Percentiles rank a stretch among this genome's conserved stretches.
phyloP scores from a whole-genome alignment of 2,888 invertebrate genomes.

The Phaedon cochleariae region DNA sequence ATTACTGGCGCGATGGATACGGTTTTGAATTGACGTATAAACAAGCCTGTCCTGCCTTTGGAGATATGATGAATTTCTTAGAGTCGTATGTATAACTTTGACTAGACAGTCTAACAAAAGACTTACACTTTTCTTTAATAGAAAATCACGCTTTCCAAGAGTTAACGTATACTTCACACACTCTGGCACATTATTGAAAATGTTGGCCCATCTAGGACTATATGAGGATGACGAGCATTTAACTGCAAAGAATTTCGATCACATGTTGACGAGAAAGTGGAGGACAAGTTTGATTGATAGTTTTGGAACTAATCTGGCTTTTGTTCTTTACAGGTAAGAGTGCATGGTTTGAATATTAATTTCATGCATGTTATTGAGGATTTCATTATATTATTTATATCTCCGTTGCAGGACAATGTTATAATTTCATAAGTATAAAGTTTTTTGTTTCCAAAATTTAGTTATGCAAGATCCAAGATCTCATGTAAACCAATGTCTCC shows the following conservation, averaged over 20 bases:
- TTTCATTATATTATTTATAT: no score
- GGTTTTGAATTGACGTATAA: constrained; percentile 76
- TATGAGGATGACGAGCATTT: constrained; percentile 73
- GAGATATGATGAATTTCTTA: constrained; percentile 75
- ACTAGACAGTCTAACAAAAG: not conserved
- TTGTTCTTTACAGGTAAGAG: constrained; percentile 66
- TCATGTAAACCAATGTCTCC: no score
- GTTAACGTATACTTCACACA: constrained; percentile 79
- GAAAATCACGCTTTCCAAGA: constrained; percentile 51
- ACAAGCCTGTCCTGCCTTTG: constrained; percentile 79
- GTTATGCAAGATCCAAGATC: no score
- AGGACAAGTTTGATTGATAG: constrained; percentile 73
- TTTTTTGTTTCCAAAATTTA: no score
- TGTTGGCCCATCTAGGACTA: constrained; percentile 76
- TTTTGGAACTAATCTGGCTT: constrained; percentile 83
- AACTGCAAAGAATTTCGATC: constrained; percentile 64
- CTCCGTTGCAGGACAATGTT: no score
- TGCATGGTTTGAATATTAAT: no score
- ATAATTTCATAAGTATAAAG: no score
- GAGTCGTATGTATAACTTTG: constrained; percentile 64
- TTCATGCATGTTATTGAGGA: no score
- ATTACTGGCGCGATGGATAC: constrained; percentile 86
- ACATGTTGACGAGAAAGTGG: constrained; percentile 65
- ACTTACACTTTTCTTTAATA: constrained; percentile 39
- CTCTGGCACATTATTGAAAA: constrained; percentile 82